Conservation (phyloP, 2,797 vertebrate species). For the Parotocinclus haroldoi region DNA sequence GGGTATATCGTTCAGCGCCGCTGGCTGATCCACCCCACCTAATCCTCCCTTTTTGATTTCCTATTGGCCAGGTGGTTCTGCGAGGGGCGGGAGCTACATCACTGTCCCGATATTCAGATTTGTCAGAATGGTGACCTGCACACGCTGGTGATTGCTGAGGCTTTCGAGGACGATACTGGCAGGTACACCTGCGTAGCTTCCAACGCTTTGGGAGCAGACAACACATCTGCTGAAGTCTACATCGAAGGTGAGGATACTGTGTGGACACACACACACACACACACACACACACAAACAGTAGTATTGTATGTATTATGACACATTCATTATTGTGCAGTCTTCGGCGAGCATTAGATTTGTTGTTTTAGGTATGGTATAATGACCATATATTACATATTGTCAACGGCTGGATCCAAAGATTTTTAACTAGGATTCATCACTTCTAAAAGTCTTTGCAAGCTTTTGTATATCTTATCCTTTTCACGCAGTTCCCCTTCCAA, state of each 20-base stretch:
- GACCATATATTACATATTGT: too few relatives aligned
- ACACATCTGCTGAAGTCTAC: slow-evolving; percentile 95
- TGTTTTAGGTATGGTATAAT: too few relatives aligned
- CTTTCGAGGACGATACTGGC: slow-evolving; percentile 98
- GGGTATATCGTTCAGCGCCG: not conserved
- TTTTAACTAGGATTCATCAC: too few relatives aligned
- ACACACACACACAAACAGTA: not conserved
- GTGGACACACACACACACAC: not conserved
- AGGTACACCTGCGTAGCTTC: slow-evolving; percentile 94
- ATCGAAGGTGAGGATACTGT: slow-evolving; percentile 82
- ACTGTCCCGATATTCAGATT: slow-evolving; percentile 91
- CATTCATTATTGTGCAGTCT: too few relatives aligned
- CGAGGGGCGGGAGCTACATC: slow-evolving; percentile 89
- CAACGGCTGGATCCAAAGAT: too few relatives aligned
- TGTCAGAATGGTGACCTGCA: slow-evolving; percentile 82
- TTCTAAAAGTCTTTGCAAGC: too few relatives aligned
- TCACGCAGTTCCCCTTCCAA: too few relatives aligned
- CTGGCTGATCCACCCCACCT: slow-evolving; percentile 5
- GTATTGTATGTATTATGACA: too few relatives aligned
- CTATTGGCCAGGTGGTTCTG: slow-evolving; percentile 91
- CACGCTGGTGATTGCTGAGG: slow-evolving; percentile 87
- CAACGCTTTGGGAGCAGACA: slow-evolving; percentile 88
- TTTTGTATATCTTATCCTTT: too few relatives aligned
- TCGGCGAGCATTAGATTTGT: too few relatives aligned
- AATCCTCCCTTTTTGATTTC: slow-evolving; percentile 47